Percentiles rank a stretch among this genome's conserved stretches.
Conservation (phyloP, 2,797 vertebrate genomes). For the Falco columbarius region DNA sequence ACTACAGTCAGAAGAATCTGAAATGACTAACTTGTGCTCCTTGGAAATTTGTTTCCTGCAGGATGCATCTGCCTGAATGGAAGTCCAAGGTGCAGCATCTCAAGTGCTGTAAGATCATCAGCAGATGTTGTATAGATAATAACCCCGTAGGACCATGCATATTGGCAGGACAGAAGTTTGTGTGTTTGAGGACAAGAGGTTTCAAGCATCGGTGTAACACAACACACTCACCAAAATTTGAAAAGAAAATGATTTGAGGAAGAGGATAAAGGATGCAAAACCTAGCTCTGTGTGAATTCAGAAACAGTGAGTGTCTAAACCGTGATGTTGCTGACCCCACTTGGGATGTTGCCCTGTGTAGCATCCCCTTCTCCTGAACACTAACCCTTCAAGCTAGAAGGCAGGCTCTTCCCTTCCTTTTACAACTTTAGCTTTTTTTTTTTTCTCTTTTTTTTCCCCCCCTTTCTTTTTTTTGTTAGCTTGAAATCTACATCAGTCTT, state of each 20-base stretch:
- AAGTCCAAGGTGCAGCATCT: not conserved
- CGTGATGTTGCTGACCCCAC: not conserved
- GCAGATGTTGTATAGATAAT: not conserved
- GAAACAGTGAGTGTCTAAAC: not conserved
- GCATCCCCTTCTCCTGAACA: not conserved
- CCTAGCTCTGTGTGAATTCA: not conserved
- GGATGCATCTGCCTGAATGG: rapidly evolving
- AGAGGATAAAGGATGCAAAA: not conserved
- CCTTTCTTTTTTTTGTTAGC: not conserved
- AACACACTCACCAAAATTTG: not conserved
- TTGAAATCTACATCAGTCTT: not conserved
- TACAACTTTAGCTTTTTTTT: not conserved
- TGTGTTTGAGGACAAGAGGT: not conserved
- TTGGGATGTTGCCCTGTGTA: not conserved
- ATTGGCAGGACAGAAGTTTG: not conserved
- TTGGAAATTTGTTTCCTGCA: not conserved
- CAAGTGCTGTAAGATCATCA: not conserved
- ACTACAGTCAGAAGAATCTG: not conserved
- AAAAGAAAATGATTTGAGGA: not conserved
- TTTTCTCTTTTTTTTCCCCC: not conserved
- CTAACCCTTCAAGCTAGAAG: not conserved
- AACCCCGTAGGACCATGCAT: not conserved
- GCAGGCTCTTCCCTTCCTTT: not conserved
- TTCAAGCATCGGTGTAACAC: not conserved
- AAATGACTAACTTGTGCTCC: not conserved